Conservation (phyloP, 1,140 invertebrate genomes). For the Penaeus japonicus region DNA sequence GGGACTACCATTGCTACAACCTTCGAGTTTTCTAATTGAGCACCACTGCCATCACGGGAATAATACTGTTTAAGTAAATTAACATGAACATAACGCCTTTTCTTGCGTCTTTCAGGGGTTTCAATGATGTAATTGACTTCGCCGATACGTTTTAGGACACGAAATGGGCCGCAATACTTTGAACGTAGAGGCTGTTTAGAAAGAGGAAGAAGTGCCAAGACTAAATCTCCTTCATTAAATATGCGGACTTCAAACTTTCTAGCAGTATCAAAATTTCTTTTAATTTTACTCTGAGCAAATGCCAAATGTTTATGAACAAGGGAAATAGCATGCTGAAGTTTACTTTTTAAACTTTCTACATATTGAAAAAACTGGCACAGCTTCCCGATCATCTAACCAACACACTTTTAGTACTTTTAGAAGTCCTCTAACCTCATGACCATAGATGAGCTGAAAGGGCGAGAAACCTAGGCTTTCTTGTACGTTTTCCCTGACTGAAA, state of each 20-base stretch:
- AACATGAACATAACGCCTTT: background rate
- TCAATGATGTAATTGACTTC: background rate
- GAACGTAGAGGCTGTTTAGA: background rate
- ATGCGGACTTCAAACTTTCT: background rate
- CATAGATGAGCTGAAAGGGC: conserved; percentile 17
- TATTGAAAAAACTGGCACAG: background rate
- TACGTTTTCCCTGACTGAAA: conserved; percentile 18
- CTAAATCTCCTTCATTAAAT: background rate
- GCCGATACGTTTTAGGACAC: background rate
- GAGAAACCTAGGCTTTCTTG: background rate
- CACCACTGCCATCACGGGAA: background rate
- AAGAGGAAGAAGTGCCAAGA: background rate
- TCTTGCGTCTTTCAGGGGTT: conserved; percentile 24
- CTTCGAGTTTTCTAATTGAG: background rate
- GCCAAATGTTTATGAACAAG: background rate
- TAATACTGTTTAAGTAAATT: background rate
- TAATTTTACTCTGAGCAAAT: background rate
- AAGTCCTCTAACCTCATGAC: background rate
- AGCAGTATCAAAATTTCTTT: background rate
- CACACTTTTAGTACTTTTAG: conserved; percentile 6
- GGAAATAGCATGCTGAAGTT: background rate
- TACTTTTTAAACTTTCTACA: background rate
- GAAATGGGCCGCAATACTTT: background rate
- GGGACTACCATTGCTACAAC: too few relatives aligned
- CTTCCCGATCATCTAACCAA: background rate